Conservation (phyloP, 2,797 vertebrate genomes). For the Telmatherina bonti region DNA sequence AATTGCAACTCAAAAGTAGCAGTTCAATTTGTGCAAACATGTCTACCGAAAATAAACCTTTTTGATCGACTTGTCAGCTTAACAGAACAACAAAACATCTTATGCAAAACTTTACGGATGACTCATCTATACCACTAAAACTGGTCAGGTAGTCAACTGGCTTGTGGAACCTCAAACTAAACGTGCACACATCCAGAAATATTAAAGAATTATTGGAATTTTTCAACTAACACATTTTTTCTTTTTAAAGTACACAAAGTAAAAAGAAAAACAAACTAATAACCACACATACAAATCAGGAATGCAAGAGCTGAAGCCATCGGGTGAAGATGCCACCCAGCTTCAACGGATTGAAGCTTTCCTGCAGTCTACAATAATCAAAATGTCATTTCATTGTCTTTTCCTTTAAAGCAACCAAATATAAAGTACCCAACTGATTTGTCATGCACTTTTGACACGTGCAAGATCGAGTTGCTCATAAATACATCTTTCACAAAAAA, state of each 20-base stretch:
- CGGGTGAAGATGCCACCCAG: slow-evolving; percentile 47
- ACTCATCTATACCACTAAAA: slow-evolving; percentile 72
- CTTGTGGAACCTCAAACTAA: slow-evolving; percentile 56
- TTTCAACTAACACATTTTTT: slow-evolving; percentile 37
- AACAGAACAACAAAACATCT: slow-evolving; percentile 44
- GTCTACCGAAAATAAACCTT: slow-evolving; percentile 72
- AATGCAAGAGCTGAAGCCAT: slow-evolving; percentile 53
- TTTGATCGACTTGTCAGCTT: slow-evolving; percentile 68
- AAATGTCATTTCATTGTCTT: slow-evolving; percentile 49
- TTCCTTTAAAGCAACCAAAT: slow-evolving; percentile 37
- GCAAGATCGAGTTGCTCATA: slow-evolving; percentile 47
- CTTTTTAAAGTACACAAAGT: slow-evolving; percentile 53
- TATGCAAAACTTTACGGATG: slow-evolving; percentile 43
- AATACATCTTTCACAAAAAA: slow-evolving; percentile 53
- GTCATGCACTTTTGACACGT: slow-evolving; percentile 62
- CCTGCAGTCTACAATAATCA: slow-evolving; percentile 44
- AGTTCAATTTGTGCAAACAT: slow-evolving; percentile 79
- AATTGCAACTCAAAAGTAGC: slow-evolving; percentile 71
- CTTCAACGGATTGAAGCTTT: slow-evolving; percentile 38
- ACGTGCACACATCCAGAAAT: slow-evolving; percentile 54
- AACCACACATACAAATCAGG: slow-evolving; percentile 54
- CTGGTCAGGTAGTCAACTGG: slow-evolving; percentile 78
- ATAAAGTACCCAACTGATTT: slow-evolving; percentile 73
- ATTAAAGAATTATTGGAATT: slow-evolving; percentile 35
- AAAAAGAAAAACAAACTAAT: too few relatives aligned